phyloP scores from a whole-genome alignment of 2,113 vertebrate genomes.

The Oryzias curvinotus region DNA sequence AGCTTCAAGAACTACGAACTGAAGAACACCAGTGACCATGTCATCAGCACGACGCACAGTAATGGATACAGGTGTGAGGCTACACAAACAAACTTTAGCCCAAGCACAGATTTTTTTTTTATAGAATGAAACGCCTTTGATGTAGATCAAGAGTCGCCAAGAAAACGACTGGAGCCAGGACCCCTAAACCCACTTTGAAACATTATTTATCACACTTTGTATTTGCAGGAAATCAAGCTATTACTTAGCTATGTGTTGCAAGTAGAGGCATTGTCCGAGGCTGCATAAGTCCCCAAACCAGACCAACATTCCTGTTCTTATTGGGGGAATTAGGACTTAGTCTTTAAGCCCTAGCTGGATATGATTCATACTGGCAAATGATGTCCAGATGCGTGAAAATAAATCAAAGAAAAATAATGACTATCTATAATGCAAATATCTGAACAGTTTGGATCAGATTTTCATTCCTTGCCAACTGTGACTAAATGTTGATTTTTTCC shows the following conservation, averaged over 20 bases:
- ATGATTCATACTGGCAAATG: constrained; percentile 3
- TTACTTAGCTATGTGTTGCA: background rate
- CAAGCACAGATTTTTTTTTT: too few relatives aligned
- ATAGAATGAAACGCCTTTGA: constrained; percentile 48
- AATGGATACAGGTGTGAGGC: constrained; percentile 54
- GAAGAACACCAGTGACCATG: constrained; percentile 86
- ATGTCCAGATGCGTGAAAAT: constrained; percentile 6
- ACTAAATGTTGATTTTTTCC: background rate
- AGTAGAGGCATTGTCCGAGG: constrained; percentile 1
- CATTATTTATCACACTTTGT: constrained; percentile 11
- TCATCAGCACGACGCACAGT: constrained; percentile 81
- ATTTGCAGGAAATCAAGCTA: constrained; percentile 16
- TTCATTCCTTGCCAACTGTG: background rate
- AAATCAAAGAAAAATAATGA: constrained; percentile 7
- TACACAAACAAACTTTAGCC: background rate
- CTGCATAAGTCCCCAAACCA: background rate
- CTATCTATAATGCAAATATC: constrained; percentile 21
- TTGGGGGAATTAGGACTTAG: background rate
- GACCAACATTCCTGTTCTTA: constrained; percentile 8
- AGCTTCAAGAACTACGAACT: constrained; percentile 83
- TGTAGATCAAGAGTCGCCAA: background rate
- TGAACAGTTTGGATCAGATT: background rate
- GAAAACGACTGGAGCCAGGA: background rate
- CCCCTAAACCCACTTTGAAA: constrained; percentile 9
- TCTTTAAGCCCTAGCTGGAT: constrained; percentile 2